Base-by-base conservation (phyloP, 2,113 vertebrate species). In the Misgurnus mizolepis region DNA sequence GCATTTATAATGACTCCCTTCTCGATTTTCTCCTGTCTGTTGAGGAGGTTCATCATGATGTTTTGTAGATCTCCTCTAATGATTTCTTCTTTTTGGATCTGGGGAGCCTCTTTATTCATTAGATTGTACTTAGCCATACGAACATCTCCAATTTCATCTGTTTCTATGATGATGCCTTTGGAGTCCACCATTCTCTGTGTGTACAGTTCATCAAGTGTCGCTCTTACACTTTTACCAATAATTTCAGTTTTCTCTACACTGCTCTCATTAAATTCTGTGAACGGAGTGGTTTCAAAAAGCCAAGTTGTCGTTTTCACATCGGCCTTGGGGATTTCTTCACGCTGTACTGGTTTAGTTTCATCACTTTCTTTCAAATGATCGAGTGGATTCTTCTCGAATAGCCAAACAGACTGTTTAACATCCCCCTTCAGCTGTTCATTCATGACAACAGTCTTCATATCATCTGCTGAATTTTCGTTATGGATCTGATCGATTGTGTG, bases 241-340 rank as follows among this genome's bases (percentile, higher is more conserved):
- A 98, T 94, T 90, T 95, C 94, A 34, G 89, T 88, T 84, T 91
- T 95, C 82, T 96, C 94, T 39, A 90, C 78, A 80, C 67, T 92
- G 18, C 82, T 90, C 82, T 95, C 93, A 86, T 94, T 95, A 88
- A 98, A 97, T 82, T 94, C 90, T 60, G 94, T 91, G 68, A 98
- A 91, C 11, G 96, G 94, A 67, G 94, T 98, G 1, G 95, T 96
- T 92, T 98, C 96, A 93, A 98, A 98, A 67, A 97, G 94, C 95
- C 95, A 97, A 0, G 93, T 96, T 76, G 94, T 94, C 69, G 95
- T 94, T 86, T 94, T 96, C 14, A 98, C 96, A 85, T 97, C 95
- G 0, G 92, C 94, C 86, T 91, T 92, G 82, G 94, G 94, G 69
- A 96, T 94, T 88, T 94, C 92, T 87, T 96, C 95, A 43, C 73